Evolutionary conservation across 2,797 vertebrate genomes (phyloP), one percentile per base, ranked within the genome.

Genomic region (Anas bernieri): DNA sequence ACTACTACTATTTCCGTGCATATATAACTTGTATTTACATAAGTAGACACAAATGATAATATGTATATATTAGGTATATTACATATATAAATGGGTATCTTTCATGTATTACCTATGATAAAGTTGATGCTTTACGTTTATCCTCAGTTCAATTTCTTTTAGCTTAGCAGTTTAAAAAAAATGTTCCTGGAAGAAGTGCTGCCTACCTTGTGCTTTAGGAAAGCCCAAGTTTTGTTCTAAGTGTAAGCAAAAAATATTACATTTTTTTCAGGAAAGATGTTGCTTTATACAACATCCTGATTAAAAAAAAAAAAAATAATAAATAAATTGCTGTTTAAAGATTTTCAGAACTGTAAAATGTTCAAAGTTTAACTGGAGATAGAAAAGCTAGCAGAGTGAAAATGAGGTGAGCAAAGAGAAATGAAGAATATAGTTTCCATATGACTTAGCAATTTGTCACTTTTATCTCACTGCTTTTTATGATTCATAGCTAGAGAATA

Each of bases 371-470:
- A 88, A 84, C 80, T 76, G 56, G 56, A 89, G 86, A 62, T 5
- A 75, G 70, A 61, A 48, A 75, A 64, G 81, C n/a, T 55, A 69
- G 23, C 20, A 82, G 46, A 95, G 20, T 64, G 74, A 82, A 93
- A 94, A 92, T 67, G 33, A 94, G 67, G 74, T 88, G 52, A 93
- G 45, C 83, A 70, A 90, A 83, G 55, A 92, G 58, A 92, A 92
- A 93, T 31, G n/a, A 86, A 46, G 43, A 88, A 69, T 79, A 43
- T 9, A 45, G 69, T 63, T 93, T 91, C 66, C 66, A 75, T 50
- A 76, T 63, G 69, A 86, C 68, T 93, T 79, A 83, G n/a, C 52
- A 96, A 81, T 83, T 86, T 91, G 63, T 83, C 89, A 86, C 55
- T 88, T 91, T n/a, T 73, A 5, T 84, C 64, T 88, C 87, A 82